These are phyloP conservation scores for Aricia agestis DNA, from an alignment of 1,140 invertebrate genomes.

Conservation along the genomic window DNA sequence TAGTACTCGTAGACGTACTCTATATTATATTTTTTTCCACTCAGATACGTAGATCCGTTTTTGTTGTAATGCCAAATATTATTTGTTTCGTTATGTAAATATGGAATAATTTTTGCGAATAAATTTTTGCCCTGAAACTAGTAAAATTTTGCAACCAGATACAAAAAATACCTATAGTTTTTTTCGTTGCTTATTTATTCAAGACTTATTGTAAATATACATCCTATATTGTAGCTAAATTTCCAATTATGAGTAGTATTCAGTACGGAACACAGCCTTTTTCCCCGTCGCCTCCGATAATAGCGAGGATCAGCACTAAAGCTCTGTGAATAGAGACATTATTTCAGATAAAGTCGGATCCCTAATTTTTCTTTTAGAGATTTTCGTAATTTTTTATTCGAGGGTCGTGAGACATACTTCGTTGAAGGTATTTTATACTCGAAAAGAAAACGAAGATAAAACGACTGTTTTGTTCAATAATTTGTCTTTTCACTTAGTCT, in stretches of 20 bases:
- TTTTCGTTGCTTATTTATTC: too few species aligned
- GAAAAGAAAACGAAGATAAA: not conserved
- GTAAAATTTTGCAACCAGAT: too few species aligned
- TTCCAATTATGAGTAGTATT: slow-evolving; percentile 6
- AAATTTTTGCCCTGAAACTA: too few species aligned
- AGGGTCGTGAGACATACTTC: not conserved
- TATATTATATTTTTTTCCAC: too few species aligned
- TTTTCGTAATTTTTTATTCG: slow-evolving; percentile 2
- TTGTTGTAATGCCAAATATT: too few species aligned
- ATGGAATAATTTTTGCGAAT: too few species aligned
- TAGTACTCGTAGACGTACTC: too few species aligned
- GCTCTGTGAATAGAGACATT: slow-evolving; percentile 14
- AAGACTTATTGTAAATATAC: too few species aligned
- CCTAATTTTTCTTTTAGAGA: slow-evolving; percentile 12
- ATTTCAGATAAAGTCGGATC: slow-evolving; percentile 12
- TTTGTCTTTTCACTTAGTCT: not conserved
- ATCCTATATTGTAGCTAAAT: not conserved
- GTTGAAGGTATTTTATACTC: not conserved
- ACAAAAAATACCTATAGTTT: too few species aligned
- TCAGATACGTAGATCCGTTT: too few species aligned
- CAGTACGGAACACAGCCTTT: not conserved
- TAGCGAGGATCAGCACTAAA: slow-evolving; percentile 5
- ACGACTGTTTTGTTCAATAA: not conserved
- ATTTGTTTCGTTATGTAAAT: too few species aligned
- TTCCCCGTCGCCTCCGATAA: slow-evolving; percentile 2